Conservation (phyloP, 2,888 invertebrate genomes). For the Fragum sueziense region DNA sequence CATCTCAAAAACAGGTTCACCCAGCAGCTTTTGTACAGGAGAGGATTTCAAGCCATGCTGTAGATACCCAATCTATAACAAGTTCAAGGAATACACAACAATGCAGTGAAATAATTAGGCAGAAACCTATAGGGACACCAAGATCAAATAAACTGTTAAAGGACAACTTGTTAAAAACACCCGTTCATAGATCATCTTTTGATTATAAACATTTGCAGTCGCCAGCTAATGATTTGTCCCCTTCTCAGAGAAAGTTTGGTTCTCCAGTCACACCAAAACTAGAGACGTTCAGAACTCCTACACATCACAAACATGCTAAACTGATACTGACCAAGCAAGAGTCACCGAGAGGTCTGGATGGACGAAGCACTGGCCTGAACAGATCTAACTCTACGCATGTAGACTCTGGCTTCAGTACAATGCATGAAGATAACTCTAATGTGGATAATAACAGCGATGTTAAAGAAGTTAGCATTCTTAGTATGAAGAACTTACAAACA, state of each 20-base stretch:
- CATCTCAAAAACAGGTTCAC: too few relatives aligned
- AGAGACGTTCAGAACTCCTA: not conserved
- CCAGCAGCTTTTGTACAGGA: too few relatives aligned
- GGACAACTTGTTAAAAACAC: not conserved
- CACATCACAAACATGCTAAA: not conserved
- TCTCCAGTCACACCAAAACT: not conserved
- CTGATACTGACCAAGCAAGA: not conserved
- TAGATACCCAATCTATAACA: too few relatives aligned
- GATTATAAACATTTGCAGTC: not conserved
- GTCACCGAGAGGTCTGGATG: not conserved
- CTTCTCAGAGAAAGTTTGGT: not conserved
- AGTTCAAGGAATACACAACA: too few relatives aligned
- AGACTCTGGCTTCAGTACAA: slow-evolving; percentile 42
- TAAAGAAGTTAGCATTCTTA: slow-evolving; percentile 13
- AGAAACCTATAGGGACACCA: too few relatives aligned
- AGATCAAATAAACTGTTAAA: not conserved
- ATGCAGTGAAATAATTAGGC: too few relatives aligned
- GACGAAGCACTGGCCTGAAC: not conserved
- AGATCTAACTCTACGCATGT: not conserved
- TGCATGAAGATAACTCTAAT: slow-evolving; percentile 25
- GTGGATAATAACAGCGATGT: not conserved
- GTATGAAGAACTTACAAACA: slow-evolving; percentile 35
- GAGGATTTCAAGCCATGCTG: too few relatives aligned
- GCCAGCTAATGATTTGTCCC: not conserved
- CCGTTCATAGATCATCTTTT: not conserved